Evolutionary conservation across 2,113 vertebrate species (phyloP).

Genomic region (Butorides virescens): DNA sequence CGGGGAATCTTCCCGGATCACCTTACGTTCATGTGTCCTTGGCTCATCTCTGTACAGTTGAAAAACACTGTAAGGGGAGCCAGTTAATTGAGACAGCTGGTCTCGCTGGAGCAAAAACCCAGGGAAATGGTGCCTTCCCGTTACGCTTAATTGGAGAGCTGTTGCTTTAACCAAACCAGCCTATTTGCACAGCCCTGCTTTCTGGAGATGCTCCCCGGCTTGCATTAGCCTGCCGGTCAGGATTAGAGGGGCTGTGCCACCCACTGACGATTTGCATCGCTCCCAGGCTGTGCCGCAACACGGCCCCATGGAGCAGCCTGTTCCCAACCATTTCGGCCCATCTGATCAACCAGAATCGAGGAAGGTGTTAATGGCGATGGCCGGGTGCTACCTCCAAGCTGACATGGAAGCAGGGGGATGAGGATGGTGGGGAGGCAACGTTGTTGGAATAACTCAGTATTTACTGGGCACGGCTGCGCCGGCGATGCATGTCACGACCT

Average conservation of each 20-base stretch:
- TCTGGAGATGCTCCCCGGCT: neutral
- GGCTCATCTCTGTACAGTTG: conserved; percentile 59
- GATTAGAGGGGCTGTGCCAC: neutral
- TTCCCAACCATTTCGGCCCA: neutral
- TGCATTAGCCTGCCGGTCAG: neutral
- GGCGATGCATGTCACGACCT: neutral
- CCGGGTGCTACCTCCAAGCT: neutral
- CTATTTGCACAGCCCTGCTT: neutral
- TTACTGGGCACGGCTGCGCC: neutral
- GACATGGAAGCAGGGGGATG: neutral
- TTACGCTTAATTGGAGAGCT: neutral
- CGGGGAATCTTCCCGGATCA: conserved; percentile 37
- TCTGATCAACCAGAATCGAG: neutral
- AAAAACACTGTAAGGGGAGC: conserved; percentile 56
- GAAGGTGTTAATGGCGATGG: neutral
- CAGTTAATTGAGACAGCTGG: conserved; percentile 33
- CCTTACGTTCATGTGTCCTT: conserved; percentile 52
- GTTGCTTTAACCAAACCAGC: neutral
- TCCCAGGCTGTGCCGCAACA: neutral
- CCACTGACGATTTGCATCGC: accelerated
- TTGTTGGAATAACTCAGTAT: neutral
- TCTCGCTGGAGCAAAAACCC: neutral
- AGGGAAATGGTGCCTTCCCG: neutral
- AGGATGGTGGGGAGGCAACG: accelerated
- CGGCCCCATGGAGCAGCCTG: accelerated